Evolutionary conservation across 1,140 invertebrate species (phyloP).

Genomic region (Ips nitidus): DNA sequence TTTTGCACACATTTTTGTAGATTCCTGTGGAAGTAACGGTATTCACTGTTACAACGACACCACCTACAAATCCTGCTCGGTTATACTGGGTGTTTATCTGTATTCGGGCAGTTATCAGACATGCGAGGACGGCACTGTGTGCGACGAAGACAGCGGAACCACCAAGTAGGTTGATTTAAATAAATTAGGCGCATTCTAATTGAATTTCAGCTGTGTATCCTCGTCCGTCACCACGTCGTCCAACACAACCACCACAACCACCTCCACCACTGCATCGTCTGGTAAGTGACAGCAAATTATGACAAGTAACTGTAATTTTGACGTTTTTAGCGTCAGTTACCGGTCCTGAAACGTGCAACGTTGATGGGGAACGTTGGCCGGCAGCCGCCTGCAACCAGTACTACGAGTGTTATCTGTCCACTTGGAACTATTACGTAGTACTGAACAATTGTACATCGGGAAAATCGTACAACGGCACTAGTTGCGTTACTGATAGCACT

Average conservation of each 20-base stretch:
- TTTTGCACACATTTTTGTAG: background rate
- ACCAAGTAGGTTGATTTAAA: background rate
- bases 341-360: constrained; percentile 1
- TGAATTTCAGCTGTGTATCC: constrained; percentile 1
- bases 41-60: constrained; percentile 15
- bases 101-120: background rate
- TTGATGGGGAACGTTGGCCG: constrained; percentile 5
- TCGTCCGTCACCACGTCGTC: background rate
- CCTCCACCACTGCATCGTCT: background rate
- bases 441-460: constrained; percentile 4
- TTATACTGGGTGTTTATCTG: background rate
- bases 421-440: constrained; percentile 16
- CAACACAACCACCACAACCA: background rate
- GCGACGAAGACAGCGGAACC: constrained; percentile 10
- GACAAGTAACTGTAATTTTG: background rate
- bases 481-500: constrained; percentile 16
- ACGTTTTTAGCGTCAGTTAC: background rate
- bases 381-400: constrained; percentile 14
- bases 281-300: background rate
- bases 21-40: background rate
- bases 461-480: background rate
- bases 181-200: background rate
- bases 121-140: background rate
- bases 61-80: background rate
- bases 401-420: constrained; percentile 7